Base-by-base conservation (phyloP, 2,113 vertebrate species). In the Collichthys lucidus region DNA sequence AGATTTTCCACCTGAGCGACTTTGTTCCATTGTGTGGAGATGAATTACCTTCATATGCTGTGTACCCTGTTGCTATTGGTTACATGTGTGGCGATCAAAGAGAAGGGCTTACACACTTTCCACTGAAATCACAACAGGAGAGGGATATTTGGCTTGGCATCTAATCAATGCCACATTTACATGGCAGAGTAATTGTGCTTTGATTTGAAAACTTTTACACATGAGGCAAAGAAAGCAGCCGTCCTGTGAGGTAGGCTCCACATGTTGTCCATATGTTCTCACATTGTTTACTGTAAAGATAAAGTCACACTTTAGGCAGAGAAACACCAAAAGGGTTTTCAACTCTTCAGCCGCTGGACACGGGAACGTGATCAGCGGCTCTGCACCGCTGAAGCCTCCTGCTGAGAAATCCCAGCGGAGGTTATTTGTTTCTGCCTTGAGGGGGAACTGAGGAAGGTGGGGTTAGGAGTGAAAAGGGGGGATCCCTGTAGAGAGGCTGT, bases 1-100 rank as follows among this genome's bases (percentile, higher is more conserved):
- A 52, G 35, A 40, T 79, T 84, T 82, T 86, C 82, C 68, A 85
- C 66, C 57, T 71, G 57, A 82, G 59, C 8, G 3, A 68, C 59
- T 65, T 60, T 82, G 22, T 70, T 74, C 52, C 49, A 29, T 77
- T 53, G 53, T 35, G 12, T 26, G 47, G 55, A 73, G 63, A 80
- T 75, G 57, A 77, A 83, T 77, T 46, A 59, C 29, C 50, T 52
- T 53, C 60, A 24, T 57, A 7, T 64, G 66, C 56, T 17, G 52
- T 79, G 61, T 60, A 31, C 42, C 65, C 65, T 11, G 82, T 78
- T 77, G 79, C 73, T 79, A 76, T 83, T 84, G 69, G 80, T 64
- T 77, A 84, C 89, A 70, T 46, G n/a, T 81, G 50, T 57, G 14
- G 52, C 4, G 79, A 87, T 86, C 81, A 90, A 88, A 92, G 84